Evolutionary conservation across 2,888 invertebrate genomes (phyloP).

Genomic region (Erpobdella octoculata): DNA sequence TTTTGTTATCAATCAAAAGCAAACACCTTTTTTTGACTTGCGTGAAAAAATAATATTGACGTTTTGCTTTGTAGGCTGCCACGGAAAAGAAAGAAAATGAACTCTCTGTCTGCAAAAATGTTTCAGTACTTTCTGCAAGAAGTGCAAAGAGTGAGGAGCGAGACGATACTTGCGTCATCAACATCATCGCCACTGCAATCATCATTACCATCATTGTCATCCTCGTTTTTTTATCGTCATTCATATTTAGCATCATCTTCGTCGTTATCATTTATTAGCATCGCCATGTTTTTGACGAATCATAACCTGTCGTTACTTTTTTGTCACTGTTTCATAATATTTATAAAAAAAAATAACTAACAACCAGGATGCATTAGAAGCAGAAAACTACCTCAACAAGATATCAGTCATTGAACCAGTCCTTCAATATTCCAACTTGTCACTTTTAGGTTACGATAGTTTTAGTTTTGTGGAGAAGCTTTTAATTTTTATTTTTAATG

Average conservation of each 20-base stretch:
- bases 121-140: slow-evolving; percentile 13
- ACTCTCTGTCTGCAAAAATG: background rate
- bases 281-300: background rate
- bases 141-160: slow-evolving; percentile 14
- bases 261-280: background rate
- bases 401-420: slow-evolving; percentile 28
- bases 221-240: background rate
- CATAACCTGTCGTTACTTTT: background rate
- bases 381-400: background rate
- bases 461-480: no score
- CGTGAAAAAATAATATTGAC: no score
- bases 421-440: slow-evolving; percentile 31
- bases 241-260: background rate
- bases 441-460: slow-evolving; percentile 34
- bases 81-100: background rate
- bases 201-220: background rate
- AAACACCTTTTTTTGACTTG: no score
- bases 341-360: no score
- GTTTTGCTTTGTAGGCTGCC: background rate
- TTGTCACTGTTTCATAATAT: background rate
- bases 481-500: no score
- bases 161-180: no score
- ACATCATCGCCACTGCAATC: no score
- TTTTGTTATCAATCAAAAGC: no score
- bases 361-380: background rate